Evolutionary conservation across 2,113 vertebrate species (phyloP), one percentile per base, ranked within the genome.

Genomic region (Archocentrus centrarchus): DNA sequence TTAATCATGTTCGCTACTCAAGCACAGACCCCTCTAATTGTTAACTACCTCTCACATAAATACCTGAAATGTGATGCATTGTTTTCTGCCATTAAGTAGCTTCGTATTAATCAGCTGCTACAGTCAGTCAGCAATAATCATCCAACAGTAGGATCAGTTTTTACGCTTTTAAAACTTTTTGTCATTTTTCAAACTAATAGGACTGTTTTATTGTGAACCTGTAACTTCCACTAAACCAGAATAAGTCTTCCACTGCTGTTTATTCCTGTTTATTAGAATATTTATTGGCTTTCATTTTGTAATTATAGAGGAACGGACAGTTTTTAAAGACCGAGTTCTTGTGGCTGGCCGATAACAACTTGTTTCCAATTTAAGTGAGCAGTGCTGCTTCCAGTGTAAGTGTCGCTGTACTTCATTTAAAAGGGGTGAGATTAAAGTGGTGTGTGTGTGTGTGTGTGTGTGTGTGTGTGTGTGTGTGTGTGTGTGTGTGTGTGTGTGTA

Each of bases 341-440:
- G 53, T 3, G 2, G 75, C 44, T 10, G 37, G 11, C 41, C 37
- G 66, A 86, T 85, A 60, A 91, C 78, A 83, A 86, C 79, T 83
- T 83, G 53, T 53, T 75, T 83, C 81, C 58, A 79, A 53, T 90
- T 83, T 44, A 81, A 88, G 82, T 59, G 77, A 85, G 86, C 86
- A 44, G 58, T 60, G 77, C 82, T 20, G 86, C 84, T 87, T 82
- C 84, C 80, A 79, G 59, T 87, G 37, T 30, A 81, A 86, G 79
- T 86, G 83, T 89, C 61, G 73, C 85, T 83, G 78, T 88, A 81
- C 81, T 86, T 89, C 80, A 90, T 92, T 91, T 91, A 92, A 82
- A 88, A 86, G 89, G 77, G 77, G 86, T 35, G 20, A 87, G 88
- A 92, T 93, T 92, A 93, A 91, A 90, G 90, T 85, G 84, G 66